Conservation (phyloP, 1,140 invertebrate species). For the Calephelis virginiensis region DNA sequence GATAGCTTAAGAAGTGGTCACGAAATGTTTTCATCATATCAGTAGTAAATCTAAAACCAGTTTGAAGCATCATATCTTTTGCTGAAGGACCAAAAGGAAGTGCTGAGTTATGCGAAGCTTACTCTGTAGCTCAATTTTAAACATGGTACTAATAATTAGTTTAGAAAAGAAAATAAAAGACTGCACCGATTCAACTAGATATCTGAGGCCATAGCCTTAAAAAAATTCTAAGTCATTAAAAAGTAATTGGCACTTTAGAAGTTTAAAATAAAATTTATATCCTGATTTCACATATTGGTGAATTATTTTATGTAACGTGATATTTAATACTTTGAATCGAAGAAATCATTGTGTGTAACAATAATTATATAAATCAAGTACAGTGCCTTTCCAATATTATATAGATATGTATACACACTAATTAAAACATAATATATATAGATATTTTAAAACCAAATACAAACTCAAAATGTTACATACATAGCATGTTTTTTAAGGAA, state of each 20-base stretch:
- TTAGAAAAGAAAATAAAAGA: too few relatives aligned
- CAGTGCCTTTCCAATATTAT: slow-evolving; percentile 67
- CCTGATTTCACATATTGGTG: slow-evolving; percentile 6
- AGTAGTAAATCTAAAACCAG: slow-evolving; percentile 48
- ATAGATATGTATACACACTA: slow-evolving; percentile 11
- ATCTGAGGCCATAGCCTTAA: slow-evolving; percentile 13
- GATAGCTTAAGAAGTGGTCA: slow-evolving; percentile 53
- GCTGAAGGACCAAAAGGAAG: slow-evolving; percentile 53
- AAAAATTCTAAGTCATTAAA: not conserved
- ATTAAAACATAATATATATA: not conserved
- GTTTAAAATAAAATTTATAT: not conserved
- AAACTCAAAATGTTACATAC: too few relatives aligned
- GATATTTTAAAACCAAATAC: not conserved
- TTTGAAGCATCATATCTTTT: slow-evolving; percentile 49
- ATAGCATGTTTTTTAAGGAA: too few relatives aligned
- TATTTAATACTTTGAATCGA: not conserved
- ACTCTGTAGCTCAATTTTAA: slow-evolving; percentile 32
- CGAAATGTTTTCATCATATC: slow-evolving; percentile 63
- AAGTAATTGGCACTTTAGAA: slow-evolving; percentile 16
- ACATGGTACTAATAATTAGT: slow-evolving; percentile 17
- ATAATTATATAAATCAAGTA: slow-evolving; percentile 52
- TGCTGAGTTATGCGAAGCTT: slow-evolving; percentile 19
- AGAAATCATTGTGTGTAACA: slow-evolving; percentile 10
- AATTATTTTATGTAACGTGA: slow-evolving; percentile 4
- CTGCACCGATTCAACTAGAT: too few relatives aligned